Base-by-base conservation (phyloP, 1,140 invertebrate species). In the Drosophila auraria region DNA sequence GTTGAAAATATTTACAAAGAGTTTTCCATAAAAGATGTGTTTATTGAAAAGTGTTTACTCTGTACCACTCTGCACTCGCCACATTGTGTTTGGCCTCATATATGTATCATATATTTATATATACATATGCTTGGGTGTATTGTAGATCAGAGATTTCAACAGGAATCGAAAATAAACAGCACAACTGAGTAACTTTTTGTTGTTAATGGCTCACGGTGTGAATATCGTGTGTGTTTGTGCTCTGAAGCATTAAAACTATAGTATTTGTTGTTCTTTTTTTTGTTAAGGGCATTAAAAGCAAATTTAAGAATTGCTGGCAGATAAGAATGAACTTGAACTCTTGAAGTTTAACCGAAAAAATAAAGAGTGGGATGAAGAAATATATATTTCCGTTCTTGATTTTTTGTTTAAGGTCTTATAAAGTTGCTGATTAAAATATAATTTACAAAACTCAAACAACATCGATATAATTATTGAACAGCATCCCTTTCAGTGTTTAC, bases 241-340 rank as follows among this genome's bases (percentile, higher is more conserved):
- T 23, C 57, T 30, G 15, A 36, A 66, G 15, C 17, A 66, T 30
- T 25, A n/a, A 38, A 49, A 23, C 25, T 2, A 9, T 12, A n/a
- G 23, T 12, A 44, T 30, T 17, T 11, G 45, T 49, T 45, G n/a
- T n/a, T n/a, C 0, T 14, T 9, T 20, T 23, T 44, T n/a, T 17
- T 45, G 3, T 20, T 12, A 12, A 15, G 2, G 25, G 15, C 5
- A 25, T 56, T 58, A 17, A 58, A 44, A 42, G 36, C 38, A 8
- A 5, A 56, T 56, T 56, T 38, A 56, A 38, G 20, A 56, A 38
- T 44, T 47, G 38, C 11, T 27, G 30, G 11, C 44, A 45, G 68
- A 71, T 71, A 71, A 47, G 63, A 69, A 71, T 68, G 63, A 71
- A 71, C 68, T 71, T 71, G 68, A 71, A 71, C 68, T 70, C 33